A percentile compares a stretch with the other conserved stretches of the same genome.
These are phyloP conservation scores for Steinernema khuongi DNA, from an alignment of 1,140 invertebrate species.

Conservation along the genomic window DNA sequence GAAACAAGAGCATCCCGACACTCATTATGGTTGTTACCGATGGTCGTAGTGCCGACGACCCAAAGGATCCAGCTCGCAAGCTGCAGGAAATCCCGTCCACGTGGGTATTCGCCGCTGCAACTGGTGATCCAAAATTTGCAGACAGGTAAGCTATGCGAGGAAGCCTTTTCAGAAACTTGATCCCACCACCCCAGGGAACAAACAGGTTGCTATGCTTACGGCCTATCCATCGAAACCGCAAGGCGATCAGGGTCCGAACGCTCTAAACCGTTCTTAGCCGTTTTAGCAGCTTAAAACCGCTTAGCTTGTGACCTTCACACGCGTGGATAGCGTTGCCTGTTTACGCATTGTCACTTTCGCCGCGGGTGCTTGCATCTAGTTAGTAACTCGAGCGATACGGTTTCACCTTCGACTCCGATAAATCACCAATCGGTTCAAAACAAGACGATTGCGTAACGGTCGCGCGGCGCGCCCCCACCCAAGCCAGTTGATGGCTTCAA, in stretches of 20 bases:
- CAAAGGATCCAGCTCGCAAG: constrained; percentile 41
- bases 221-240: neutral
- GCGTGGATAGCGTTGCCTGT: neutral
- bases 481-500: constrained; percentile 17
- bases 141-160: constrained; percentile 45
- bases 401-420: constrained; percentile 9
- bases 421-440: constrained; percentile 20
- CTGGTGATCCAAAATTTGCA: constrained; percentile 51
- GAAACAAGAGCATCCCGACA: constrained; percentile 46
- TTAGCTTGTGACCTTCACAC: neutral
- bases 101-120: constrained; percentile 54
- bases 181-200: neutral
- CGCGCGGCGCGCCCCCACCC: constrained; percentile 7
- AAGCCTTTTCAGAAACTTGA: constrained; percentile 21
- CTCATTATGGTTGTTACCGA: constrained; percentile 57
- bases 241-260: neutral
- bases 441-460: constrained; percentile 14
- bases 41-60: constrained; percentile 49
- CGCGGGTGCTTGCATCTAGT: neutral
- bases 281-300: no score
- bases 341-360: constrained; percentile 4
- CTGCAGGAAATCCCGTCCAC: constrained; percentile 48
- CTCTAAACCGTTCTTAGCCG: neutral
- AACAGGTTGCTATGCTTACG: constrained; percentile 6
- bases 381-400: constrained; percentile 11